Conservation (phyloP, 30 jellyfish, hydroid and myxozoan species). For the Hydra vulgaris region DNA sequence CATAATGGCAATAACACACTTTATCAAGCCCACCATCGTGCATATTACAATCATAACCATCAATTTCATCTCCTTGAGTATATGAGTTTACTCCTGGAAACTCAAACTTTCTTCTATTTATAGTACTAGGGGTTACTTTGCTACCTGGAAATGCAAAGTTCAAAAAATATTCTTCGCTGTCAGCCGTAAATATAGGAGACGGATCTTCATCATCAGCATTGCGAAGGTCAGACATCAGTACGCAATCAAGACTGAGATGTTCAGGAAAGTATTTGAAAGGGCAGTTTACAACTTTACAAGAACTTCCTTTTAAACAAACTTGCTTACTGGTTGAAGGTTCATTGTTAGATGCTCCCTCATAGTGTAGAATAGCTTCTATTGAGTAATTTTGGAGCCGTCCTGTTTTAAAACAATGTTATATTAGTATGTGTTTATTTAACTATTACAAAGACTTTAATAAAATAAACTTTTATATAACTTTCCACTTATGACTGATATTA, state of each 20-base stretch:
- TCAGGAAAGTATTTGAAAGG: slow-evolving; percentile 70
- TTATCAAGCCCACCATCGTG: slow-evolving; percentile 80
- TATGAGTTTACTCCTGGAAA: slow-evolving; percentile 80
- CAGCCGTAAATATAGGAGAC: slow-evolving; percentile 50
- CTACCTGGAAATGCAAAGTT: slow-evolving; percentile 84
- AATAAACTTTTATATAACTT: neutral
- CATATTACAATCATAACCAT: slow-evolving; percentile 60
- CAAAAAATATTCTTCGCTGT: slow-evolving; percentile 55
- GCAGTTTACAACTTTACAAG: slow-evolving; percentile 65
- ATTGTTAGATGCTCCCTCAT: slow-evolving; percentile 56
- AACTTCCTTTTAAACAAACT: slow-evolving; percentile 31
- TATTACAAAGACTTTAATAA: too few species aligned
- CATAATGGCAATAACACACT: slow-evolving; percentile 66
- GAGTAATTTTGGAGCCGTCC: slow-evolving; percentile 18
- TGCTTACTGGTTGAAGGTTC: slow-evolving; percentile 41
- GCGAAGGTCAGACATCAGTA: slow-evolving; percentile 47
- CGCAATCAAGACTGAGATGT: slow-evolving; percentile 31
- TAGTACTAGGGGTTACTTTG: slow-evolving; percentile 74
- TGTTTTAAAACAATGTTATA: neutral
- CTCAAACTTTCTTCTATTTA: slow-evolving; percentile 65
- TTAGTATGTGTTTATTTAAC: too few species aligned
- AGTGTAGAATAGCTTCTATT: slow-evolving; percentile 61
- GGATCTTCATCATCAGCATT: slow-evolving; percentile 36
- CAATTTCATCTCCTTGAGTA: slow-evolving; percentile 69
- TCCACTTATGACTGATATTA: neutral